Evolutionary conservation across 35 echinoderm and acorn worm species (phyloP).

Genomic region (Apostichopus japonicus): DNA sequence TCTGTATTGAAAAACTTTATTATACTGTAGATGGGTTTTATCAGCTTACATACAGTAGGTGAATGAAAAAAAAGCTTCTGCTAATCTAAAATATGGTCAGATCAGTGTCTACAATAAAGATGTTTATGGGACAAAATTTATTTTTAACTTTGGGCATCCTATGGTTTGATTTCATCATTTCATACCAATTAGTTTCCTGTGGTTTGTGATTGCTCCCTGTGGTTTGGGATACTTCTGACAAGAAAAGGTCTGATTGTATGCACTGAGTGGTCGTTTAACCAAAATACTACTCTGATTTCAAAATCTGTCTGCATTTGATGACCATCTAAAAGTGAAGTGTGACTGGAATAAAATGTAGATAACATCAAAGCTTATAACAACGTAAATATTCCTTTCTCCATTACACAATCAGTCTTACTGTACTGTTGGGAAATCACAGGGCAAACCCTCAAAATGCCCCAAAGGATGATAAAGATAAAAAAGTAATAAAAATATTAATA

Average conservation of each 20-base stretch:
- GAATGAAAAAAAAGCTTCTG: no score
- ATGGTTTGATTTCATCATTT: not conserved
- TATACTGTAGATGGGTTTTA: no score
- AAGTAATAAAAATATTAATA: not conserved
- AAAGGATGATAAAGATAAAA: not conserved
- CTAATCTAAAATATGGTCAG: no score
- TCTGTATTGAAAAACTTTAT: no score
- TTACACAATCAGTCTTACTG: slow-evolving; percentile 22
- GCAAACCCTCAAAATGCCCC: not conserved
- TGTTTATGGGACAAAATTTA: not conserved
- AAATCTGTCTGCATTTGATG: not conserved
- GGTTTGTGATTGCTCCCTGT: not conserved
- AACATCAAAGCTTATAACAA: not conserved
- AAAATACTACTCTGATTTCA: not conserved
- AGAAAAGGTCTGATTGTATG: not conserved
- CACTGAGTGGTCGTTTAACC: not conserved
- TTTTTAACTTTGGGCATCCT: not conserved
- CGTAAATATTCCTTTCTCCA: not conserved
- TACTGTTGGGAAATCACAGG: not conserved
- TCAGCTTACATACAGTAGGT: no score
- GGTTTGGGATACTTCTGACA: not conserved
- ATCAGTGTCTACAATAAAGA: no score
- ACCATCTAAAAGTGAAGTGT: not conserved
- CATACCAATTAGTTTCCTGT: not conserved
- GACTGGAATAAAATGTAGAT: not conserved